These are phyloP conservation scores for Eupsilia transversa DNA, from an alignment of 2,888 invertebrate species.

Conservation along the genomic window DNA sequence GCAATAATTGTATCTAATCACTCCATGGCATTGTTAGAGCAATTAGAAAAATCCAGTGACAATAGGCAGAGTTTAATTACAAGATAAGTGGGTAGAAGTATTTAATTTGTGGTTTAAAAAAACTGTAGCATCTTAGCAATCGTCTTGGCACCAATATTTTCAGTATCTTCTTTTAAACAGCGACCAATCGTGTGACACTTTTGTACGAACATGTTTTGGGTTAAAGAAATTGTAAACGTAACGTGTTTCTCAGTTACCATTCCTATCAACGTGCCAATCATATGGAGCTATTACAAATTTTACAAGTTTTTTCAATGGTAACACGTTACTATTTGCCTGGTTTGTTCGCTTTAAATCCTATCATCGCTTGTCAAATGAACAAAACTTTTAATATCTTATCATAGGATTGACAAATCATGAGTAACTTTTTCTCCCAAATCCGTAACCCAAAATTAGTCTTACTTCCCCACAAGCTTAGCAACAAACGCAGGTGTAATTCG, in stretches of 20 bases:
- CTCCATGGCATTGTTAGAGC: background rate
- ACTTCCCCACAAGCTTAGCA: constrained; percentile 18
- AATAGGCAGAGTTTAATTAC: constrained; percentile 18
- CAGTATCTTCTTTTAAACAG: background rate
- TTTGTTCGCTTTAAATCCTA: too few relatives aligned
- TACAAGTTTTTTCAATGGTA: background rate
- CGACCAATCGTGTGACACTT: background rate
- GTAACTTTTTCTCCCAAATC: background rate
- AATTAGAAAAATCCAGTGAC: constrained; percentile 11
- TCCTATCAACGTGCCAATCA: too few relatives aligned
- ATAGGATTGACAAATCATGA: constrained; percentile 26
- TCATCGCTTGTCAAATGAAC: background rate
- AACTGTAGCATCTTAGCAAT: background rate
- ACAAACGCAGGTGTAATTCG: constrained; percentile 69
- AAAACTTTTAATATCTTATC: background rate
- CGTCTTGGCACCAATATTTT: background rate
- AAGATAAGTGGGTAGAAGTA: background rate
- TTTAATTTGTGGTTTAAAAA: constrained; percentile 13
- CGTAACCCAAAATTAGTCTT: constrained; percentile 11
- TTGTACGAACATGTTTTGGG: background rate
- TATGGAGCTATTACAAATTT: background rate
- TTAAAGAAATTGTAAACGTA: background rate
- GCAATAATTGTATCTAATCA: constrained; percentile 25
- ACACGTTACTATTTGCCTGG: background rate
- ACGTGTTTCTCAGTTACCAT: background rate